Percentiles rank a stretch among this genome's conserved stretches.
Evolutionary conservation across 1,140 invertebrate genomes (phyloP).

Genomic region (Psix sp.): DNA sequence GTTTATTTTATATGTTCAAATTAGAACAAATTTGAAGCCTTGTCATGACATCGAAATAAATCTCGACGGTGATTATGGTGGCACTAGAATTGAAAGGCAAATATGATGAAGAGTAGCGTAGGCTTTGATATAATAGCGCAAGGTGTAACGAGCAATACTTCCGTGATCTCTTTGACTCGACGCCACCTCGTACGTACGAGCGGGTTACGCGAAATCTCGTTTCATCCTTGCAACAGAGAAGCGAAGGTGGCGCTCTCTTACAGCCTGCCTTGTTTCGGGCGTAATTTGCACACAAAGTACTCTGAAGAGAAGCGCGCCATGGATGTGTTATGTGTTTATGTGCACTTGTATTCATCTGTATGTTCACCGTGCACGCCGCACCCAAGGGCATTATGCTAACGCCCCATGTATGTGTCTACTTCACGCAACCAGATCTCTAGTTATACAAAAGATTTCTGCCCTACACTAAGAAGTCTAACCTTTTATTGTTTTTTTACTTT

Average conservation of each 20-base stretch:
- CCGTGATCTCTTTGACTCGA: constrained; percentile 58
- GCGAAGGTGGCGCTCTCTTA: constrained; percentile 62
- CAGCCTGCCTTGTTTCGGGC: constrained; percentile 65
- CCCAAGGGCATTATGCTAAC: constrained; percentile 71
- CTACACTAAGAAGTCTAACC: constrained; percentile 20
- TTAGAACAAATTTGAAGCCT: no score
- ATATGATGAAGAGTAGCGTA: constrained; percentile 43
- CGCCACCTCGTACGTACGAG: constrained; percentile 65
- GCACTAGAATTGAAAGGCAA: constrained; percentile 39
- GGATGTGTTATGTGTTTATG: constrained; percentile 60
- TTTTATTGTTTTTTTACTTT: constrained; percentile 9
- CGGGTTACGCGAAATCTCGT: constrained; percentile 63
- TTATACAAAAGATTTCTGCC: constrained; percentile 49
- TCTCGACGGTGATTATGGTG: not conserved
- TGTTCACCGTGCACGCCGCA: constrained; percentile 52
- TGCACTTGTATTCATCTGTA: constrained; percentile 50
- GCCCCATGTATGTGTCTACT: constrained; percentile 60
- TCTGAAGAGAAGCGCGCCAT: constrained; percentile 59
- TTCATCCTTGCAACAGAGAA: constrained; percentile 66
- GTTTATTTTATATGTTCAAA: no score
- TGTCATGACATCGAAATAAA: no score
- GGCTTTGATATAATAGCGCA: constrained; percentile 48
- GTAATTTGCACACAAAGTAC: constrained; percentile 77
- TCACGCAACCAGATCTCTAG: constrained; percentile 34
- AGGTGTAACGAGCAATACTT: constrained; percentile 58